Percentiles rank a stretch among this genome's conserved stretches.
Conservation (phyloP, 2,888 invertebrate genomes). For the Rotaria macrura region DNA sequence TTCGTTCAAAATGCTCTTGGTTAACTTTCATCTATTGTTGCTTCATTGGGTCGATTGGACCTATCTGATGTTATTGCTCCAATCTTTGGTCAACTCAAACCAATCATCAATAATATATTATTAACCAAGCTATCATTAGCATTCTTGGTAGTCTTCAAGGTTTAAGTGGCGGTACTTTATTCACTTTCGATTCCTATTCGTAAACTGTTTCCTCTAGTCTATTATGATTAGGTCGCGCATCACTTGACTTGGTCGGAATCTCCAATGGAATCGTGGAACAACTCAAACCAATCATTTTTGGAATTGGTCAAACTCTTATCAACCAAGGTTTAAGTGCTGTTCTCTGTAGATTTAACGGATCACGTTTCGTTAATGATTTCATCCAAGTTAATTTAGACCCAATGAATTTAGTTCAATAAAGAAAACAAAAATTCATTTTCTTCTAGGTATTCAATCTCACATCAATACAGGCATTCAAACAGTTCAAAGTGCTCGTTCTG, state of each 20-base stretch:
- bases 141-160: background rate
- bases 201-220: too few relatives aligned
- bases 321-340: conserved; percentile 2
- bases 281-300: background rate
- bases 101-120: background rate
- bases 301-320: background rate
- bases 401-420: too few relatives aligned
- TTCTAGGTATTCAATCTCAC: too few relatives aligned
- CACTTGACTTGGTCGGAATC: background rate
- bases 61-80: background rate
- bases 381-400: background rate
- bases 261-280: too few relatives aligned
- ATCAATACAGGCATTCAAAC: background rate
- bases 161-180: background rate
- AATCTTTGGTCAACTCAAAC: background rate
- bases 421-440: too few relatives aligned
- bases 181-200: too few relatives aligned
- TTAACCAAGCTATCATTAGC: background rate
- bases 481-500: background rate
- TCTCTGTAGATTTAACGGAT: background rate
- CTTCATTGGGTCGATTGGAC: background rate
- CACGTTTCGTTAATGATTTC: background rate
- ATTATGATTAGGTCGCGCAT: too few relatives aligned
- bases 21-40: background rate
- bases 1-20: background rate